phyloP scores from a whole-genome alignment of 2,888 invertebrate genomes.

The Troilus luridus region DNA sequence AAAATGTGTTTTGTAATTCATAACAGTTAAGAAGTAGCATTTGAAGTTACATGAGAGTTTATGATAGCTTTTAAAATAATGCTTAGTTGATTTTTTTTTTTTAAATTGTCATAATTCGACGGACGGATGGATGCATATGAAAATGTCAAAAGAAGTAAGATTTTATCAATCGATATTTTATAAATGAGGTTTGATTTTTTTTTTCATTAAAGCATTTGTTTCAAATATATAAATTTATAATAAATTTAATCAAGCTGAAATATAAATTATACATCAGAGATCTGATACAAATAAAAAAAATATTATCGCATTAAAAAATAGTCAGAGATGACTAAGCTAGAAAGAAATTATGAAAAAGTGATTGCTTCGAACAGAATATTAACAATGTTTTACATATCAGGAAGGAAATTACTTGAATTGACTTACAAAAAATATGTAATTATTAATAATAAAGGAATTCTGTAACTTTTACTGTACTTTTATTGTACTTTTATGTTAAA shows the following conservation, averaged over 20 bases:
- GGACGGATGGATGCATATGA: not conserved
- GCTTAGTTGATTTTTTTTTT: too few relatives aligned
- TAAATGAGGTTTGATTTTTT: not conserved
- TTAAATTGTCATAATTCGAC: not conserved
- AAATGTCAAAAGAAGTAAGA: not conserved
- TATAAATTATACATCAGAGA: not conserved
- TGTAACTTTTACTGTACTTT: not conserved
- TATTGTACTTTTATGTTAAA: not conserved
- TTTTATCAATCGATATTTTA: not conserved
- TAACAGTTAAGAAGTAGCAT: not conserved
- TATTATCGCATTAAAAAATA: too few relatives aligned
- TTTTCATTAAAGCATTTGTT: not conserved
- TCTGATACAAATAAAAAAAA: not conserved
- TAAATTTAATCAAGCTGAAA: not conserved
- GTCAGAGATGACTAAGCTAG: not conserved
- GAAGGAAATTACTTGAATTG: not conserved
- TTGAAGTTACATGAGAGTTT: not conserved
- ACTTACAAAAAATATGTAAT: not conserved
- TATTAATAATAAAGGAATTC: not conserved
- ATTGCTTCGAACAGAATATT: not conserved
- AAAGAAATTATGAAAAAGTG: not conserved
- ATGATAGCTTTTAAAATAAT: not conserved
- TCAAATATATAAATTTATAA: not conserved
- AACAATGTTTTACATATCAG: conserved; percentile 8
- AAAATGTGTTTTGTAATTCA: not conserved